These are phyloP conservation scores for Euwallacea similis DNA, from an alignment of 1,140 invertebrate species.

Conservation along the genomic window DNA sequence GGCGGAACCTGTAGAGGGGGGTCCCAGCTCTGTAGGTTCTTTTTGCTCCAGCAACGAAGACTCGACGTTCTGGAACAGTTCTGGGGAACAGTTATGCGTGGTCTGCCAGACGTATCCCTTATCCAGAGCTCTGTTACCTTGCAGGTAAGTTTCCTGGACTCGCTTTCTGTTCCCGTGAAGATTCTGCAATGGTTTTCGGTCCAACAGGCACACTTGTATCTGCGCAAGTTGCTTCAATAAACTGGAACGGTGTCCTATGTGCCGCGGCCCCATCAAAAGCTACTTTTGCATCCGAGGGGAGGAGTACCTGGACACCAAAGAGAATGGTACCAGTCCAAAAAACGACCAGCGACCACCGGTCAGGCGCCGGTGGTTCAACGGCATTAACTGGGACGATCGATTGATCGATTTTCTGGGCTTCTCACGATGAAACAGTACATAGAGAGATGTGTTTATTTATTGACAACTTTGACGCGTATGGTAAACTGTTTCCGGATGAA, in stretches of 20 bases:
- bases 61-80: constrained; percentile 57
- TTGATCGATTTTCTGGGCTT: constrained; percentile 68
- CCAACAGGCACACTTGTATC: constrained; percentile 72
- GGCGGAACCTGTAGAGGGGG: constrained; percentile 51
- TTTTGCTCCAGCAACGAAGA: constrained; percentile 50
- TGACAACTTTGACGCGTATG: too few relatives aligned
- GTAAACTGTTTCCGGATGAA: too few relatives aligned
- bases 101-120: constrained; percentile 77
- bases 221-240: constrained; percentile 74
- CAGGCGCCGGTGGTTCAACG: constrained; percentile 51
- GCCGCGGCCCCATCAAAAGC: constrained; percentile 74
- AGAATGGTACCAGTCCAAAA: constrained; percentile 57
- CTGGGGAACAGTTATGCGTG: constrained; percentile 71
- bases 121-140: constrained; percentile 77
- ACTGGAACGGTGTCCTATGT: constrained; percentile 80
- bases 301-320: constrained; percentile 61
- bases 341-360: constrained; percentile 40
- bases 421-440: constrained; percentile 45
- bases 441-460: too few relatives aligned
- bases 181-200: background rate
- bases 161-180: too few relatives aligned
- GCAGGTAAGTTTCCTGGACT: constrained; percentile 53
- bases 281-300: constrained; percentile 79
- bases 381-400: constrained; percentile 65
- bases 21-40: constrained; percentile 49